Percentiles rank a stretch among this genome's conserved stretches.
Conservation (phyloP, 2,797 vertebrate genomes). For the Pogoniulus pusillus region DNA sequence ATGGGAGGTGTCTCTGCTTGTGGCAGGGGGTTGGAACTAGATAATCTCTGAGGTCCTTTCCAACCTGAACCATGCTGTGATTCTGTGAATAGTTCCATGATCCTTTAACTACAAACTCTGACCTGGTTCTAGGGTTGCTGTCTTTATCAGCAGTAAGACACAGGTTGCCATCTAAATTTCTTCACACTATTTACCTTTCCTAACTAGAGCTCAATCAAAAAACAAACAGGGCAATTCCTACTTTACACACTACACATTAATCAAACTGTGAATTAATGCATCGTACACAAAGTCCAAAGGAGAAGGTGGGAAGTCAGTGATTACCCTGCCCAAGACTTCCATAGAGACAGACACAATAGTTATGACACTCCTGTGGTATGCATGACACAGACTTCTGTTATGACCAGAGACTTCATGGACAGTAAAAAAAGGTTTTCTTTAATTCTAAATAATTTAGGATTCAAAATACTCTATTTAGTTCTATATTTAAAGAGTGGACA, state of each 20-base stretch:
- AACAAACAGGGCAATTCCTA: not conserved
- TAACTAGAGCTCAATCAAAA: not conserved
- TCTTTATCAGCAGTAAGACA: not conserved
- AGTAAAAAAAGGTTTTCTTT: not conserved
- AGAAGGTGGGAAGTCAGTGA: not conserved
- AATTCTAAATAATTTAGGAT: not conserved
- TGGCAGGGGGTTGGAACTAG: too few species aligned
- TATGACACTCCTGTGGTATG: slow-evolving; percentile 43
- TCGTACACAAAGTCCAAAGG: not conserved
- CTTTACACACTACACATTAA: not conserved
- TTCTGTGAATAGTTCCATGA: not conserved
- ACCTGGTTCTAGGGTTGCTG: not conserved
- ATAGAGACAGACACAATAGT: slow-evolving; percentile 70
- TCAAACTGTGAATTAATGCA: not conserved
- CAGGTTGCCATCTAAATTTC: not conserved
- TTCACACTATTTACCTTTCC: not conserved
- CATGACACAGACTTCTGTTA: not conserved
- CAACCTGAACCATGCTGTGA: too few species aligned
- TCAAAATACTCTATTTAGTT: not conserved
- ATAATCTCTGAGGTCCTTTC: too few species aligned
- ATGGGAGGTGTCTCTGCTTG: too few species aligned
- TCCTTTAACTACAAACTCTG: not conserved
- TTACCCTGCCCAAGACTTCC: slow-evolving; percentile 16
- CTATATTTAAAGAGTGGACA: not conserved
- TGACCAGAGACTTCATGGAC: not conserved